Evolutionary conservation across 2,797 vertebrate genomes (phyloP).

Genomic region (Falco biarmicus): DNA sequence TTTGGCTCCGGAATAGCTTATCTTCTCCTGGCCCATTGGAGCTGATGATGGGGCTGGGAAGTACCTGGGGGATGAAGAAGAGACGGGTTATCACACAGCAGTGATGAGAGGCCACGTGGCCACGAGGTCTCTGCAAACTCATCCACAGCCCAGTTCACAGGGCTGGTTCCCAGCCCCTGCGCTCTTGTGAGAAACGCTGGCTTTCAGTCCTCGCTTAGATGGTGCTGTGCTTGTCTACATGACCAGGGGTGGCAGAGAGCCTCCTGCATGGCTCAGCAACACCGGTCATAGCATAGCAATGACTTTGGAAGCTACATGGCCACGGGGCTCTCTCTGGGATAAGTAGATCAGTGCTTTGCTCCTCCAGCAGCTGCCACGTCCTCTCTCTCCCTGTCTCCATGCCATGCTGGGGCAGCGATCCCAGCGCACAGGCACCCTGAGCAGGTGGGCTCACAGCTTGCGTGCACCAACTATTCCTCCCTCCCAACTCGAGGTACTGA

Average conservation of each 20-base stretch:
- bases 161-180: neutral
- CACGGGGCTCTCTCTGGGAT: neutral
- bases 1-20: slow-evolving; percentile 94
- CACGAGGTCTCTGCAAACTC: neutral
- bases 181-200: rapidly evolving
- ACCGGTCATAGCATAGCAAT: rapidly evolving
- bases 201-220: neutral
- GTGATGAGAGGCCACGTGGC: rapidly evolving
- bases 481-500: rapidly evolving
- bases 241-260: neutral
- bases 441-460: neutral
- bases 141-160: neutral
- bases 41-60: slow-evolving; percentile 79
- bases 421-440: neutral
- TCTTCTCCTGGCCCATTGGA: slow-evolving; percentile 91
- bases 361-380: neutral
- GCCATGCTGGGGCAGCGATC: neutral
- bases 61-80: slow-evolving; percentile 62
- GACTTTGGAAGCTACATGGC: neutral
- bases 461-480: neutral
- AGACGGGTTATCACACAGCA: neutral
- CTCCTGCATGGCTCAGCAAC: neutral
- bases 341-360: rapidly evolving
- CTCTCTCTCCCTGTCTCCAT: neutral
- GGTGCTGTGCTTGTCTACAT: rapidly evolving